A percentile compares a stretch with the other conserved stretches of the same genome.
Evolutionary conservation across 2,113 vertebrate genomes (phyloP).

Genomic region (Tapirus terrestris): DNA sequence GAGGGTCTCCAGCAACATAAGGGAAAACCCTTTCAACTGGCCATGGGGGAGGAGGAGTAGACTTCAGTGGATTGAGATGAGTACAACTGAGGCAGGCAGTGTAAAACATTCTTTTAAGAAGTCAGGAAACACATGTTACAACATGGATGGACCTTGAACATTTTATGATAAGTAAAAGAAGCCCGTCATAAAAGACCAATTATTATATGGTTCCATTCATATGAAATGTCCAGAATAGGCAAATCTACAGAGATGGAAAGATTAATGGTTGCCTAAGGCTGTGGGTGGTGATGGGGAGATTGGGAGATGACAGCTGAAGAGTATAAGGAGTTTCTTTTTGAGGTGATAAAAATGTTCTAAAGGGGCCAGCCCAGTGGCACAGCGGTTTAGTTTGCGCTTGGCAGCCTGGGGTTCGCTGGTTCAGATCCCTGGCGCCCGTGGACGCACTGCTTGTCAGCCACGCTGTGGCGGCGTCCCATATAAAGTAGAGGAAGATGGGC

Average conservation of each 20-base stretch:
- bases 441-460: too few relatives aligned
- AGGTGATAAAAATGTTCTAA: neutral
- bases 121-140: neutral
- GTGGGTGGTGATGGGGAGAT: neutral
- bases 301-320: neutral
- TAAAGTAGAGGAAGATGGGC: too few relatives aligned
- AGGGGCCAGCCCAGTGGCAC: too few relatives aligned
- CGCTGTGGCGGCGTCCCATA: too few relatives aligned
- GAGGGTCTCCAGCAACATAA: neutral
- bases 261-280: neutral
- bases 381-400: too few relatives aligned
- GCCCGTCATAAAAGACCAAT: too few relatives aligned
- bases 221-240: too few relatives aligned
- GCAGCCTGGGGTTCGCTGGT: too few relatives aligned
- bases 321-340: neutral
- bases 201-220: too few relatives aligned
- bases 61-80: neutral
- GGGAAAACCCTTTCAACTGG: neutral
- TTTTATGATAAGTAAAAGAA: neutral
- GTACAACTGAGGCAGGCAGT: neutral
- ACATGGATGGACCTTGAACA: neutral
- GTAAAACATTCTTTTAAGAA: neutral
- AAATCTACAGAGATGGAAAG: neutral
- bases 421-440: too few relatives aligned
- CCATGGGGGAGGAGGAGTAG: neutral